phyloP scores from a whole-genome alignment of 1,140 invertebrate species.

The Physella acuta region DNA sequence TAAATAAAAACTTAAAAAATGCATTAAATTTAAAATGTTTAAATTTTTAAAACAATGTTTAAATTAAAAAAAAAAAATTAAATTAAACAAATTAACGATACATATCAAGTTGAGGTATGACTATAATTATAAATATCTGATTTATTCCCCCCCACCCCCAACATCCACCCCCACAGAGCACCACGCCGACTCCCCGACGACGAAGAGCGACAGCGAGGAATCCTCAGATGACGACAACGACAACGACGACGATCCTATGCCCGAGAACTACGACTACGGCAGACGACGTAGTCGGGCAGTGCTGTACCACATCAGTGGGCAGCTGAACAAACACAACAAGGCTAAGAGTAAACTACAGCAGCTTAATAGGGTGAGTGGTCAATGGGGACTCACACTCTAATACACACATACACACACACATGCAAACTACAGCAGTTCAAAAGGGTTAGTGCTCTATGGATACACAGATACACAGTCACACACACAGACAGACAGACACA shows the following conservation, averaged over 20 bases:
- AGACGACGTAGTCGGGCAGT: constrained; percentile 88
- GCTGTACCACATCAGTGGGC: constrained; percentile 92
- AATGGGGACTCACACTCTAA: too few species aligned
- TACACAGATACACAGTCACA: too few species aligned
- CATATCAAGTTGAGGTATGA: too few species aligned
- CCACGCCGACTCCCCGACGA: background rate
- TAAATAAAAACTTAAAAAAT: too few species aligned
- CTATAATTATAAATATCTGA: background rate
- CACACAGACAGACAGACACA: too few species aligned
- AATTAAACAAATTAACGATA: too few species aligned
- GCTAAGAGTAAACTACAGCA: constrained; percentile 83
- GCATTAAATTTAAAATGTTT: too few species aligned
- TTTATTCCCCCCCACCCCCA: background rate
- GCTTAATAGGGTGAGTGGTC: constrained; percentile 92
- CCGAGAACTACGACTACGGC: constrained; percentile 75
- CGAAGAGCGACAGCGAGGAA: constrained; percentile 6
- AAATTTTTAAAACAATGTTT: too few species aligned
- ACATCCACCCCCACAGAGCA: background rate
- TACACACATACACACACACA: too few species aligned
- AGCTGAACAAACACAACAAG: constrained; percentile 62
- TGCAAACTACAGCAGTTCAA: too few species aligned
- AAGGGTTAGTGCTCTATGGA: too few species aligned
- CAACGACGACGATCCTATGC: constrained; percentile 32
- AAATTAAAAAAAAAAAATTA: too few species aligned
- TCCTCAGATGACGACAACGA: constrained; percentile 25